phyloP scores from a whole-genome alignment of 2,888 invertebrate species.

The Dione juno region DNA sequence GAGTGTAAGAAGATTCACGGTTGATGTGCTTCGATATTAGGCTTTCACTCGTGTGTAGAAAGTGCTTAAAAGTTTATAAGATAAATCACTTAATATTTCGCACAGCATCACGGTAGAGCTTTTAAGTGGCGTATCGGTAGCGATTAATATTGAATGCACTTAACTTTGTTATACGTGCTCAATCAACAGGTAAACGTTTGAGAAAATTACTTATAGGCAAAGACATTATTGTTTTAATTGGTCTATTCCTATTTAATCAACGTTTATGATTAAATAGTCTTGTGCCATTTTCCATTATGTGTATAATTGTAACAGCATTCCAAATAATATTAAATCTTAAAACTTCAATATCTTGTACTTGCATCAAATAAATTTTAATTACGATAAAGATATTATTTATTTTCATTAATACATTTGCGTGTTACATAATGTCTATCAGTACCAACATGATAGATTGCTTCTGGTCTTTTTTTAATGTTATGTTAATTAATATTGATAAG shows the following conservation, averaged over 20 bases:
- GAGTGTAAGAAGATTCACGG: constrained; percentile 56
- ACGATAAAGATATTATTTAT: constrained; percentile 21
- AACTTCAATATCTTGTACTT: background rate
- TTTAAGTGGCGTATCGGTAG: constrained; percentile 34
- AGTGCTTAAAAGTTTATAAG: constrained; percentile 45
- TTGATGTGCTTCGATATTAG: constrained; percentile 57
- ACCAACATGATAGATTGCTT: constrained; percentile 37
- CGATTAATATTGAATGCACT: constrained; percentile 26
- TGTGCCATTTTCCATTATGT: constrained; percentile 14
- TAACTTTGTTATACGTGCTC: constrained; percentile 26
- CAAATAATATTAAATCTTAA: constrained; percentile 21
- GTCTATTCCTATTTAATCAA: background rate
- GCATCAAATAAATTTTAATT: constrained; percentile 29
- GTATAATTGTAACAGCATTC: constrained; percentile 20
- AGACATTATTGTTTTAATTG: background rate
- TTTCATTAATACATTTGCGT: constrained; percentile 27
- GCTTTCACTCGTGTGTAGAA: constrained; percentile 60
- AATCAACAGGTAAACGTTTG: constrained; percentile 11
- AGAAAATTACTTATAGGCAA: constrained; percentile 12
- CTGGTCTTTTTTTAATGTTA: constrained; percentile 34
- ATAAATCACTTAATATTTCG: constrained; percentile 39
- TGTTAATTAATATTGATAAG: constrained; percentile 38
- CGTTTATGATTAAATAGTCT: background rate
- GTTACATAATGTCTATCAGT: constrained; percentile 29
- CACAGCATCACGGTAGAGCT: constrained; percentile 21